A percentile compares a stretch with the other conserved stretches of the same genome.
Conservation (phyloP, 2,888 invertebrate species). For the Tromatobia lineatoria region DNA sequence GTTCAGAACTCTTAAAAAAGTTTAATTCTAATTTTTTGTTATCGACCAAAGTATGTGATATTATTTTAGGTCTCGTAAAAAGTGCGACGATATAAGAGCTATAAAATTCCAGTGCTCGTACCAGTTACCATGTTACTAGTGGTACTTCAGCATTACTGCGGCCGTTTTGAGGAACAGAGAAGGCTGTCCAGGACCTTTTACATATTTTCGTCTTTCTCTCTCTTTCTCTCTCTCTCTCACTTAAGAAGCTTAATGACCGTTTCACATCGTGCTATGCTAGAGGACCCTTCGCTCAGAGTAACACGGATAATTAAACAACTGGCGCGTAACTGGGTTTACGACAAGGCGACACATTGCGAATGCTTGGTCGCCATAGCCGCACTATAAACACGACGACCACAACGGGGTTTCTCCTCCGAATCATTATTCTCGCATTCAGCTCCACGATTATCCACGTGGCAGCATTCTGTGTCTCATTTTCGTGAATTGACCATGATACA, state of each 20-base stretch:
- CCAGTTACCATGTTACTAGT: neutral
- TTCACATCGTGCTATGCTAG: conserved; percentile 13
- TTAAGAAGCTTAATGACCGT: conserved; percentile 4
- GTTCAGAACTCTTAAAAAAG: neutral
- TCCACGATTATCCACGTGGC: neutral
- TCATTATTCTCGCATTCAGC: conserved; percentile 11
- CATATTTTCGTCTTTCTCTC: neutral
- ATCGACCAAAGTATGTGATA: neutral
- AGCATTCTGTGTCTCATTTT: conserved; percentile 3
- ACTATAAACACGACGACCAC: conserved; percentile 16
- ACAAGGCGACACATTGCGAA: conserved; percentile 52
- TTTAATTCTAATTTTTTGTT: neutral
- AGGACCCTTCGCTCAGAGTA: neutral
- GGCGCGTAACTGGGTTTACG: conserved; percentile 62
- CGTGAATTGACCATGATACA: neutral
- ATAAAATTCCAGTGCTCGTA: neutral
- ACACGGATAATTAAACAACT: conserved; percentile 59
- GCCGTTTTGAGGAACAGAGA: conserved; percentile 15
- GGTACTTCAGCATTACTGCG: conserved; percentile 12
- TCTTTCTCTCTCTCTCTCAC: neutral
- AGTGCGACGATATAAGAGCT: neutral
- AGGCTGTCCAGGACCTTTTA: conserved; percentile 38
- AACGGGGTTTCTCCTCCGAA: neutral
- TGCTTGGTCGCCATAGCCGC: conserved; percentile 37
- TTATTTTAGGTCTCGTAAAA: conserved; percentile 7